A percentile compares a stretch with the other conserved stretches of the same genome.
Evolutionary conservation across 92 coral and sea anemone genomes (phyloP).

Genomic region (Chrysogorgia sp.): DNA sequence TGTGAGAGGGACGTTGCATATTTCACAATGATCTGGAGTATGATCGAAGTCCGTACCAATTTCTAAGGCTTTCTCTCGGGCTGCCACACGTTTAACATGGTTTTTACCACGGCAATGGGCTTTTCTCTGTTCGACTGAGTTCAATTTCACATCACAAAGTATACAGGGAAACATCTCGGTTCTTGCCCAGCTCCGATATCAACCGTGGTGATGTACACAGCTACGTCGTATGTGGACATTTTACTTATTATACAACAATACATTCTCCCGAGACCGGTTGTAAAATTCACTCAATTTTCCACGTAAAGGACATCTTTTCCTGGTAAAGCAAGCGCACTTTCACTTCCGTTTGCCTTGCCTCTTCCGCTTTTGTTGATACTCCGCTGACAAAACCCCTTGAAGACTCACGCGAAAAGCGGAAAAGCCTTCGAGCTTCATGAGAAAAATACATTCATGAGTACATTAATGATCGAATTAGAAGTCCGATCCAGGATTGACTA

Average conservation of each 20-base stretch:
- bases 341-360: conserved; percentile 10
- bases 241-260: conserved; percentile 37
- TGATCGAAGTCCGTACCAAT: conserved; percentile 47
- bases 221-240: conserved; percentile 29
- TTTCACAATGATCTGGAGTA: conserved; percentile 56
- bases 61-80: conserved; percentile 53
- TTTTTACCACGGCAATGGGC: conserved; percentile 62
- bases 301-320: conserved; percentile 40
- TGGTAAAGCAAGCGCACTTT: conserved; percentile 42
- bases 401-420: neutral
- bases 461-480: no score
- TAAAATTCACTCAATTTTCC: conserved; percentile 31
- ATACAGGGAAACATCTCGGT: conserved; percentile 54
- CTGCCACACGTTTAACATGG: conserved; percentile 51
- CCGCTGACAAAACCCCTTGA: conserved; percentile 19
- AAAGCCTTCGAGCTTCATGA: neutral
- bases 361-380: neutral
- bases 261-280: conserved; percentile 51
- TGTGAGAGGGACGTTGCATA: conserved; percentile 62
- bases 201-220: neutral
- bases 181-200: conserved; percentile 1
- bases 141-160: conserved; percentile 58
- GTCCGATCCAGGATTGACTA: neutral
- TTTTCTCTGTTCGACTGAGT: conserved; percentile 54
- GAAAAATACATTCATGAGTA: neutral